These are phyloP conservation scores for Myotis lucifugus DNA, from an alignment of 2,113 vertebrate genomes.

Conservation along the genomic window DNA sequence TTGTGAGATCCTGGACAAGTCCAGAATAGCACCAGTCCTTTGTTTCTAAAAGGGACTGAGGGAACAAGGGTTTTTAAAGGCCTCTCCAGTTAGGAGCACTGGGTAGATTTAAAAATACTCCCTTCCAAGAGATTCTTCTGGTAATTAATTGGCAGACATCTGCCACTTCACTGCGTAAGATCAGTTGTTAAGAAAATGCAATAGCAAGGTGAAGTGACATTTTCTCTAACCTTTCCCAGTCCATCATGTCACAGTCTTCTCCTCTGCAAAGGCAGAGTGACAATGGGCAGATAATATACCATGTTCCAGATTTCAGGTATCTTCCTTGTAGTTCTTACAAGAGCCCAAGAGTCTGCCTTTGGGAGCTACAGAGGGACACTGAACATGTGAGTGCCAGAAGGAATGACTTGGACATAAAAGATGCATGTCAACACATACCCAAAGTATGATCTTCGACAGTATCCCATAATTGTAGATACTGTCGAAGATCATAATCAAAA, in stretches of 20 bases:
- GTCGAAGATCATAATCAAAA: not conserved
- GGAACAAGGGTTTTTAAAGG: not conserved
- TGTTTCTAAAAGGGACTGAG: not conserved
- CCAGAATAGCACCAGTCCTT: not conserved
- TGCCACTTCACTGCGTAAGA: not conserved
- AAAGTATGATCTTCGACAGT: not conserved
- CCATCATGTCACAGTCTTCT: not conserved
- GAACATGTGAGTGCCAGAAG: not conserved
- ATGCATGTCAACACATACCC: not conserved
- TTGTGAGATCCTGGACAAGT: not conserved
- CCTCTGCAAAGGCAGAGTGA: constrained; percentile 33
- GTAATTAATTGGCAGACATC: not conserved
- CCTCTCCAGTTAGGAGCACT: not conserved
- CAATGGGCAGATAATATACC: not conserved
- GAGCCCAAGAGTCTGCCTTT: not conserved
- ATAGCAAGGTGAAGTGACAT: not conserved
- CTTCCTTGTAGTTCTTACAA: not conserved
- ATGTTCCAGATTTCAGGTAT: not conserved
- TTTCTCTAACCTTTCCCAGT: not conserved
- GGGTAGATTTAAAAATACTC: not conserved
- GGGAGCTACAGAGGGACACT: not conserved
- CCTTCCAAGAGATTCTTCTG: constrained; percentile 15
- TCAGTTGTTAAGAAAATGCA: not conserved
- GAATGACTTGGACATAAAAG: not conserved
- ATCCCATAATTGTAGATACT: not conserved